Evolutionary conservation across 2,888 invertebrate genomes (phyloP), one percentile per base, ranked within the genome.

Genomic region (Sarcophaga variegata): DNA sequence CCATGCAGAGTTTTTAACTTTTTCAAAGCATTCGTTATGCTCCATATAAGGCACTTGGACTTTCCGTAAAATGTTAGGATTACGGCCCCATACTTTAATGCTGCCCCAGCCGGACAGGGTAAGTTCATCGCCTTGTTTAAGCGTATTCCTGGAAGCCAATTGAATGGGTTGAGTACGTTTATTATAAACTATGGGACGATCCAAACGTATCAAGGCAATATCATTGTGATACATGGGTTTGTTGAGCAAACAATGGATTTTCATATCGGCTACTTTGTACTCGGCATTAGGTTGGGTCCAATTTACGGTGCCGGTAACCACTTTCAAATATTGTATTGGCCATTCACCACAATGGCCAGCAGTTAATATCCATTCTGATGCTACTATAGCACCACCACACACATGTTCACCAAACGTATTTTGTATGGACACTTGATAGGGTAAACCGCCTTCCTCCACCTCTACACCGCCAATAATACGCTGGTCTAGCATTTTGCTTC

Each of bases 121-220:
- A 11, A 95, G 87, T 0, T 94, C 92, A 62, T 95, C 95, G 0
- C 94, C 94, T 8, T 93, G 93, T 81, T 93, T 92, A 3, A 95
- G 93, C 0, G 94, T 94, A 0, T 94, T 94, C 25, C 94, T 94
- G 45, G 92, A 91, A 25, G 96, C 95, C 85, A 96, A 89, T 79
- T 94, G 93, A 0, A 96, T 92, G 2, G 95, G 94, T 69, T 95
- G 93, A 0, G 96, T 95, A 0, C 90, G 90, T 0, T 94, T 92
- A 72, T 94, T 93, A 81, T 94, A 95, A 12, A 92, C 91, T 8
- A 96, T 94, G 64, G 95, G 94, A 4, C 93, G 90, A 11, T 94
- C 92, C 8, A 96, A 93, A 89, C 95, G 95, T 2, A 97, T 90
- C 0, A 97, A 91, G 0, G 96, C 96, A 83, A 97, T 96, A 89